These are phyloP conservation scores for Odontamblyopus rebecca DNA, from an alignment of 2,797 vertebrate genomes.

Conservation along the genomic window DNA sequence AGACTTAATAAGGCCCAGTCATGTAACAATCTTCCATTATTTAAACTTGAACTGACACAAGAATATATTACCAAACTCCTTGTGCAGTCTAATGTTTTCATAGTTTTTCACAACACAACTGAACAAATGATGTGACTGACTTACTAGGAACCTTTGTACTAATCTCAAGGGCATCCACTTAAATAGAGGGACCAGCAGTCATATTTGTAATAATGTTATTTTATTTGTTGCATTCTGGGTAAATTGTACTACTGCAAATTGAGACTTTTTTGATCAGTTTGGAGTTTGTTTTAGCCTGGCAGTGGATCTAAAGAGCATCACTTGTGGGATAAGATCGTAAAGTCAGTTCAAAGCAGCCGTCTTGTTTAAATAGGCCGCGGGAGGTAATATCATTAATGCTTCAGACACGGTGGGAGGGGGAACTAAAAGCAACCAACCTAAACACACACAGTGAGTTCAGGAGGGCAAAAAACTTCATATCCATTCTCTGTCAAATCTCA, in stretches of 20 bases:
- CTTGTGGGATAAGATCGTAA: slow-evolving; percentile 40
- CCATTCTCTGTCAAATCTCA: slow-evolving; percentile 16
- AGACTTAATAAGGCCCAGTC: not conserved
- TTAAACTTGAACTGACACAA: not conserved
- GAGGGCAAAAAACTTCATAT: not conserved
- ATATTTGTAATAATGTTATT: not conserved
- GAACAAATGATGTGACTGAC: not conserved
- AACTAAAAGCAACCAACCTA: slow-evolving; percentile 42
- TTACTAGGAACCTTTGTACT: not conserved
- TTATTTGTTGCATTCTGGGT: slow-evolving; percentile 20
- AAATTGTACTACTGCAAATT: slow-evolving; percentile 6
- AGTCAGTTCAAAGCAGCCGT: slow-evolving; percentile 42
- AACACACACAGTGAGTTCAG: slow-evolving; percentile 35
- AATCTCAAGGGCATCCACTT: not conserved
- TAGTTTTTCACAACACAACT: not conserved
- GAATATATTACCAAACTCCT: not conserved
- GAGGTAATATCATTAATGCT: slow-evolving; percentile 42
- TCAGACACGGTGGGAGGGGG: slow-evolving; percentile 43
- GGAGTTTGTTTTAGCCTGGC: slow-evolving; percentile 33
- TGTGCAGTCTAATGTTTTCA: not conserved
- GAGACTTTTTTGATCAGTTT: slow-evolving; percentile 34
- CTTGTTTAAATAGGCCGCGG: slow-evolving; percentile 25
- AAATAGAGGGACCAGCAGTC: not conserved
- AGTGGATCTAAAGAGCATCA: slow-evolving; percentile 43
- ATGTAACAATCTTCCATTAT: not conserved